Evolutionary conservation across 2,797 vertebrate genomes (phyloP).

Genomic region (Melanotaenia nigrans): DNA sequence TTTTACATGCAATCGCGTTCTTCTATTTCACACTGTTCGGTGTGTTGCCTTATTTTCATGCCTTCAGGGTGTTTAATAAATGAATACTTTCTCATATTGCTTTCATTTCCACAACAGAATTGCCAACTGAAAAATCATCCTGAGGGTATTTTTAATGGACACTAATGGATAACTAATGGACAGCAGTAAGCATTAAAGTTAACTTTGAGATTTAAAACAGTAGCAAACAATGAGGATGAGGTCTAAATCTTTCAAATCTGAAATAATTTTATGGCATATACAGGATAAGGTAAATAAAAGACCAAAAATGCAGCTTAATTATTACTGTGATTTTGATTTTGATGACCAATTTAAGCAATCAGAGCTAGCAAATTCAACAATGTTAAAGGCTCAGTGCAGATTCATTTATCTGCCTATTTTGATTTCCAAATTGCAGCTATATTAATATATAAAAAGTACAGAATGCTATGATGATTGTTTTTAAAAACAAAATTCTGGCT

Average conservation of each 20-base stretch:
- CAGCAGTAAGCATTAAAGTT: conserved; percentile 8
- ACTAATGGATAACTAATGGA: conserved; percentile 37
- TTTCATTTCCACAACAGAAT: conserved; percentile 25
- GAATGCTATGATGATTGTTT: conserved; percentile 7
- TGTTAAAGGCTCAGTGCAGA: background rate
- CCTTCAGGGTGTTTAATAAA: conserved; percentile 20
- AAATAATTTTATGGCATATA: background rate
- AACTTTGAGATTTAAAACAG: conserved; percentile 1
- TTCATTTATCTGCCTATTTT: background rate
- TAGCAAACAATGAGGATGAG: background rate
- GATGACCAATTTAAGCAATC: background rate
- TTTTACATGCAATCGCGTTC: conserved; percentile 16
- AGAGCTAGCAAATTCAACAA: too few species aligned
- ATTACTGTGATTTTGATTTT: background rate
- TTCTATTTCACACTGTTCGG: conserved; percentile 2
- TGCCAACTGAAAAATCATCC: conserved; percentile 24
- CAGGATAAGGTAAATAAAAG: background rate
- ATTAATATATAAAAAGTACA: background rate
- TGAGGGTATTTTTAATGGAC: conserved; percentile 30
- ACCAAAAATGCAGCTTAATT: background rate
- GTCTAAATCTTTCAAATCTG: conserved; percentile 2
- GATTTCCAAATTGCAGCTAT: background rate
- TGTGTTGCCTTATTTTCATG: conserved; percentile 37
- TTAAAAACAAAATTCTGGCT: conserved; percentile 22
- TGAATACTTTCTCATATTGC: conserved; percentile 42